Evolutionary conservation across 1,140 invertebrate genomes (phyloP).

Genomic region (Drosophila suzukii): DNA sequence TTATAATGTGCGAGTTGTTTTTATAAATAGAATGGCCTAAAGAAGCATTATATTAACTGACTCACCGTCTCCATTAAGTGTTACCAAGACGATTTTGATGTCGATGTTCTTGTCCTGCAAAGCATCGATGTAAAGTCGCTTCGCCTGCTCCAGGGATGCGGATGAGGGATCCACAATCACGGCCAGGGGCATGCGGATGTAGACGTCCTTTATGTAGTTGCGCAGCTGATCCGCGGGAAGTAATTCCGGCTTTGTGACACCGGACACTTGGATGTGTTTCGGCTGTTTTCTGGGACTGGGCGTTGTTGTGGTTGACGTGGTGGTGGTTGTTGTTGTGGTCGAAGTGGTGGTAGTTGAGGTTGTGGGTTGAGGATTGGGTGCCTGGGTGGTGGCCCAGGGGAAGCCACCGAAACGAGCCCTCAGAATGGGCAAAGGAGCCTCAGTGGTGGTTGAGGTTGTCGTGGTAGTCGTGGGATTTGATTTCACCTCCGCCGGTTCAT

Average conservation of each 20-base stretch:
- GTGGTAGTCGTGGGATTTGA: constrained; percentile 10
- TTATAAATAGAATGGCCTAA: too few species aligned
- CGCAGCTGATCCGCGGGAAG: constrained; percentile 83
- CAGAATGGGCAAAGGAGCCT: constrained; percentile 28
- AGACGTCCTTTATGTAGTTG: constrained; percentile 86
- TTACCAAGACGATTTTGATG: constrained; percentile 82
- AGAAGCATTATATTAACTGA: not conserved
- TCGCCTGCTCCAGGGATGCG: constrained; percentile 84
- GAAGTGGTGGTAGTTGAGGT: constrained; percentile 33
- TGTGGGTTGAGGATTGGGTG: constrained; percentile 14
- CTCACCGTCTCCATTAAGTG: constrained; percentile 79
- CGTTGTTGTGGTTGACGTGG: constrained; percentile 40
- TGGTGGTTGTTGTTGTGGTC: constrained; percentile 35
- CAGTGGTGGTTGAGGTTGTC: constrained; percentile 2
- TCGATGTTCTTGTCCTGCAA: constrained; percentile 78
- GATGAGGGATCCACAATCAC: constrained; percentile 85
- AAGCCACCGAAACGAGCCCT: constrained; percentile 56
- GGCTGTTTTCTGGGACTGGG: constrained; percentile 56
- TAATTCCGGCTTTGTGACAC: constrained; percentile 58
- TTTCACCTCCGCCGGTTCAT: constrained; percentile 42
- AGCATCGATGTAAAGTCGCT: constrained; percentile 85
- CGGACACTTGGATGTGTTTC: constrained; percentile 60
- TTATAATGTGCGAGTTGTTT: too few species aligned
- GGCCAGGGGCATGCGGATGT: constrained; percentile 86
- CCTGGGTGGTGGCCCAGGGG: constrained; percentile 37